These are phyloP conservation scores for Dascyllus trimaculatus DNA, from an alignment of 2,113 vertebrate genomes.

Conservation along the genomic window DNA sequence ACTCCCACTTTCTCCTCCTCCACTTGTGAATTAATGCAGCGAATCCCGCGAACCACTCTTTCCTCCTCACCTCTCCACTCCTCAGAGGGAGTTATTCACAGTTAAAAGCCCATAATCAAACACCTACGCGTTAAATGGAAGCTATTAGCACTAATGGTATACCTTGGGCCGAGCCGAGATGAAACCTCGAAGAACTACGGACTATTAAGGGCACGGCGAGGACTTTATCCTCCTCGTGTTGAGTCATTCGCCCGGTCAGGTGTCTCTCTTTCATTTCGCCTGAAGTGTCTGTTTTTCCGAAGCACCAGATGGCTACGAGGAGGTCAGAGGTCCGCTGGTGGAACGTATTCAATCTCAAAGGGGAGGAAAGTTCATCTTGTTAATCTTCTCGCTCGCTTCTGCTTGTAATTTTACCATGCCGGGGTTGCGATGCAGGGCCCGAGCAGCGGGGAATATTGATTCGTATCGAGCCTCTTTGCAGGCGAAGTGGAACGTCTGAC, in stretches of 20 bases:
- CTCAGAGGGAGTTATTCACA: conserved; percentile 62
- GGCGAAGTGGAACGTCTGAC: conserved; percentile 1
- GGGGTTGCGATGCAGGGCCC: background rate
- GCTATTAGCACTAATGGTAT: conserved; percentile 75
- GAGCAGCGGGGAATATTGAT: background rate
- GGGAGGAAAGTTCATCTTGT: background rate
- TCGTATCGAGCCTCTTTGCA: background rate
- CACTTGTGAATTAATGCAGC: conserved; percentile 62
- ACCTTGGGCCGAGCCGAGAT: conserved; percentile 64
- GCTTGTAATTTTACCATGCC: conserved; percentile 3
- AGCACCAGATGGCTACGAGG: background rate
- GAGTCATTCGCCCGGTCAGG: background rate
- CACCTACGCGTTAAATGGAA: conserved; percentile 70
- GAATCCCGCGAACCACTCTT: conserved; percentile 1
- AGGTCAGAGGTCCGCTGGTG: conserved; percentile 13
- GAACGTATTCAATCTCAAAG: background rate
- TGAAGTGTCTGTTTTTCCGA: conserved; percentile 15
- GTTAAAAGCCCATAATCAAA: conserved; percentile 78
- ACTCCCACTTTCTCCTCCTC: conserved; percentile 45
- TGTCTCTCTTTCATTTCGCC: conserved; percentile 14
- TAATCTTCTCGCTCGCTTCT: background rate
- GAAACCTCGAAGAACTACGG: conserved; percentile 66
- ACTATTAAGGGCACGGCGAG: conserved; percentile 57
- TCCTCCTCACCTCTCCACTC: conserved; percentile 2
- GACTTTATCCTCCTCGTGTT: conserved; percentile 38